Base-by-base conservation (phyloP, 2,113 vertebrate genomes). In the Rhinogobius similis region DNA sequence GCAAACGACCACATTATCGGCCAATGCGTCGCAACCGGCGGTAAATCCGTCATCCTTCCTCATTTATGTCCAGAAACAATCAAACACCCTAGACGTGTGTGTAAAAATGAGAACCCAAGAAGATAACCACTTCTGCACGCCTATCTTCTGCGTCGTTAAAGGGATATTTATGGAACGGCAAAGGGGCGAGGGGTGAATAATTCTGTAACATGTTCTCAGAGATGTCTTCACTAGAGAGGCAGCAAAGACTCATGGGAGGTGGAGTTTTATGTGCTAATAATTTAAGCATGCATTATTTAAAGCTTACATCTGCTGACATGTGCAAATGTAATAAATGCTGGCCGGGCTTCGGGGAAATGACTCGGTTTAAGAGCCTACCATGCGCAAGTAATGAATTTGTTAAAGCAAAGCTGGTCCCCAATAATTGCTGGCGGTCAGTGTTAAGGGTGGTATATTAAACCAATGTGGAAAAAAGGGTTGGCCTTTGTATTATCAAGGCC, bases 241-340 rank as follows among this genome's bases (percentile, higher is more conserved):
- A 39, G 62, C 62, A 12, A 24, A 43, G 62, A 24, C 36, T 43
- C 62, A 63, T 63, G 62, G 62, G 36, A 63, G 13, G 36, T 63
- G 38, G 62, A 63, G 62, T 63, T 43, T 63, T 23, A 43, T 63
- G 62, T 39, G 58, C 58, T 61, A 38, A 32, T 61, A 61, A 36
- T 36, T 38, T 61, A 38, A 61, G 29, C 20, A 7, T 61, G 27
- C 29, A 61, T 61, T 61, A 61, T 36, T 61, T 58, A 58, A 56
- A 58, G 55, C 24, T 29, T 29, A 58, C 55, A 58, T 58, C 26
- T 38, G 58, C 58, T 61, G 58, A 61, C 58, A 32, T 21, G 29
- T 36, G 29, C 58, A 61, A 20, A 36, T 61, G 29, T 61, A 61
- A 61, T 38, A n/a, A 61, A 61, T 21, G 58, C 29, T n/a, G 10